Base-by-base conservation (phyloP, 2,113 vertebrate genomes). In the Corythornis vintsioides region DNA sequence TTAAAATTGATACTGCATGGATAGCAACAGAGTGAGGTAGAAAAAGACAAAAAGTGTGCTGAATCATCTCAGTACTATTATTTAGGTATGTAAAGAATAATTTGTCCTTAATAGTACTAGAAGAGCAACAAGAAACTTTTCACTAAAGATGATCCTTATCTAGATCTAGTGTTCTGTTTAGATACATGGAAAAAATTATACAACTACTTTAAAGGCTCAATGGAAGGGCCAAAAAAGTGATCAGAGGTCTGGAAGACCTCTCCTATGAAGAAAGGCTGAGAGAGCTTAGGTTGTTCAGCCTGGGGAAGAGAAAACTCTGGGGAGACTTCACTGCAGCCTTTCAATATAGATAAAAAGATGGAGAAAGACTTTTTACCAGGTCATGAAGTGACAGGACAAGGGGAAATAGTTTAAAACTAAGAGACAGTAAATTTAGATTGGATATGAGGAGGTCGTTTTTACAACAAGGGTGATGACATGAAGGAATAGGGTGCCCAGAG, bases 191-290 rank as follows among this genome's bases (percentile, higher is more conserved):
- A 86, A 87, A 53, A 38, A 24, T 45, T 26, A 26, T 2, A 73
- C 28, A 65, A 33, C 29, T 57, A 57, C 22, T 61, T 71, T 28
- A 8, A 29, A 29, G 25, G 33, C 20, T 73, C 69, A 59, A 78
- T 38, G 13, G 25, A 43, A 29, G 21, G 6, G 12, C 10, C 26
- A 57, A 0, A 0, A 21, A 80, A 28, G 38, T 31, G 1, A 66
- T 26, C 35, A 81, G 56, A 70, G 18, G 5, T 11, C n/a, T 84
- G 70, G 24, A 55, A 10, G 4, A 47, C 6, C 33, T 77, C 15
- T 66, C 2, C 15, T 48, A 1, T 45, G n/a, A 74, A 35, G 29
- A 81, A 13, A 74, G 24, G 7, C 4, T 61, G 60, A 87, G 35
- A 59, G 9, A 33, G 10, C 20, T n/a, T 21, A 5, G 9, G 31